phyloP scores from a whole-genome alignment of 2,888 invertebrate species.

The Odontothrips loti region DNA sequence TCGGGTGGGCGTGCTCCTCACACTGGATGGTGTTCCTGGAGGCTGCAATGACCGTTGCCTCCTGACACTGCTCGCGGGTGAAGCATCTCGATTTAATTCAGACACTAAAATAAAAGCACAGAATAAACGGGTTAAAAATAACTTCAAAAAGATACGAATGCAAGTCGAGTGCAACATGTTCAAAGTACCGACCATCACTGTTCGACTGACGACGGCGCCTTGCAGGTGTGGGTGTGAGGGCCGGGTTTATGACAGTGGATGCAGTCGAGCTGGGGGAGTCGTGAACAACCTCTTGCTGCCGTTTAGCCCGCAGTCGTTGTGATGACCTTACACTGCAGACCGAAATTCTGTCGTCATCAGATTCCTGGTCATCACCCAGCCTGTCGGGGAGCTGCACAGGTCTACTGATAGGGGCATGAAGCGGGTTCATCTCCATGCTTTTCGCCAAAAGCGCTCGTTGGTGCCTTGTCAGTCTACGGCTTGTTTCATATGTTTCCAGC shows the following conservation, averaged over 20 bases:
- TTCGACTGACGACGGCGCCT: not conserved
- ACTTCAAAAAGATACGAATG: too few species aligned
- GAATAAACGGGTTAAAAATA: not conserved
- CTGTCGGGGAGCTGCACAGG: not conserved
- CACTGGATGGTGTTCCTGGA: not conserved
- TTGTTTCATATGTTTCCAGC: not conserved
- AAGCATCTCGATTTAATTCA: not conserved
- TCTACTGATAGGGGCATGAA: not conserved
- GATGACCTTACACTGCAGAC: not conserved
- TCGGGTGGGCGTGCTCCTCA: not conserved
- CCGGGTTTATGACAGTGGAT: not conserved
- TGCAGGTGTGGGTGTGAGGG: not conserved
- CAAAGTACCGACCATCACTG: not conserved
- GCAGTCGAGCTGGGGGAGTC: conserved; percentile 11
- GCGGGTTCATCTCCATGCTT: not conserved
- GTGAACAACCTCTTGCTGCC: not conserved
- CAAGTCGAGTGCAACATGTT: too few species aligned
- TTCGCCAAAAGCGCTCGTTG: not conserved
- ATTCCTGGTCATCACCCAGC: not conserved
- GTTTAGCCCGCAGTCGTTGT: not conserved
- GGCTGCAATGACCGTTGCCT: not conserved
- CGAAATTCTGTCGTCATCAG: not conserved
- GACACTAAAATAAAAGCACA: not conserved
- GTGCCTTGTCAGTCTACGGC: not conserved
- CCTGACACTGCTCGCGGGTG: not conserved